Base-by-base conservation (phyloP, 1,140 invertebrate species). In the Sminthurinus signatus region DNA sequence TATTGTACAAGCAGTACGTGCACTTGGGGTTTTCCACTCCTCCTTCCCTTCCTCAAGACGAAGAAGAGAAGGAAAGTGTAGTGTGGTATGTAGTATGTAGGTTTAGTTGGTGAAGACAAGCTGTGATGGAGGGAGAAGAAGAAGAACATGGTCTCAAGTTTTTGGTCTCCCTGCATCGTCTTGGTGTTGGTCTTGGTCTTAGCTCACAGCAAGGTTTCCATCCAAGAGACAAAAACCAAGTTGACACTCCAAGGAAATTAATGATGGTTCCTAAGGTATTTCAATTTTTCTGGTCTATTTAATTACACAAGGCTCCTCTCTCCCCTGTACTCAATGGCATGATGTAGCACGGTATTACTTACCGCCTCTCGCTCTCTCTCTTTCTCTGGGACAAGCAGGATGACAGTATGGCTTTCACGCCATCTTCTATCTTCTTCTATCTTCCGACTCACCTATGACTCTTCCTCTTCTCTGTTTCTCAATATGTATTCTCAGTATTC, bases 241-340 rank as follows among this genome's bases (percentile, higher is more conserved):
- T 66, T 66, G 64, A 66, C 64, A 66, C 64, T 46, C 54, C 21
- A 31, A 57, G 60, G 60, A 66, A 66, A 66, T 66, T 66, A 66
- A 66, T 66, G 64, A 62, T 61, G 44, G 48, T 46, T 50, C 27
- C 64, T 32, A 48, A 62, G 52, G 43, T 66, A 61, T 58, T 62
- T 44, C 51, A 66, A 62, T 62, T 66, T 66, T 66, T 66, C 60
- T 61, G 48, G 64, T 61, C 64, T 66, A 66, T 66, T 66, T 66
- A 66, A 66, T 66, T 66, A 66, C 64, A 66, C 44, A 51, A 57
- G 23, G 44, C 44, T 46, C 36, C 17, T 39, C 61, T 56, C 51
- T 56, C 56, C 39, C 46, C 48, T 50, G 58, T 44, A 60, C 32
- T 32, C 58, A n/a, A n/a, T n/a, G n/a, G n/a, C n/a, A n/a, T n/a